These are phyloP conservation scores for Prenolepis imparis DNA, from an alignment of 2,888 invertebrate species.

Conservation along the genomic window DNA sequence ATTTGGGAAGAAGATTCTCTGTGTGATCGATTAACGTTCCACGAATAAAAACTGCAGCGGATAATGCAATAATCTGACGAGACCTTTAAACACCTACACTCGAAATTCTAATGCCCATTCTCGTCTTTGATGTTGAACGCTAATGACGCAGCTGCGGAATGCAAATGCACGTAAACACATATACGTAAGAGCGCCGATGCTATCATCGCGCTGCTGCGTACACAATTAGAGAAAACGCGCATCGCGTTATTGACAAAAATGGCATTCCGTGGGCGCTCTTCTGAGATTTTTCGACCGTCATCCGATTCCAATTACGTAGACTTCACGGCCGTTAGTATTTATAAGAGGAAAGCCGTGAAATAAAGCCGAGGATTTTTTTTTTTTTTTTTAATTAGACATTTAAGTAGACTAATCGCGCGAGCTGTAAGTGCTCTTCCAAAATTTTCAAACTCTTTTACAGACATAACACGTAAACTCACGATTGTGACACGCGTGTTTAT, in stretches of 20 bases:
- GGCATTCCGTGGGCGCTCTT: slow-evolving; percentile 65
- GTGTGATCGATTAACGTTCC: neutral
- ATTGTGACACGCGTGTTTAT: slow-evolving; percentile 55
- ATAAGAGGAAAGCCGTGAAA: neutral
- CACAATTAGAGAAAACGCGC: slow-evolving; percentile 63
- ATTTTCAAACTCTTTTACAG: slow-evolving; percentile 18
- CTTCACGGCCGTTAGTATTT: slow-evolving; percentile 8
- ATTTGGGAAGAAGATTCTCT: neutral
- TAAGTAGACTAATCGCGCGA: neutral
- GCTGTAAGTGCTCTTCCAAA: neutral
- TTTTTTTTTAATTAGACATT: neutral
- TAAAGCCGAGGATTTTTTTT: neutral
- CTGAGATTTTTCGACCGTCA: slow-evolving; percentile 64
- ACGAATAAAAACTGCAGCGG: neutral
- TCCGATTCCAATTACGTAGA: slow-evolving; percentile 8
- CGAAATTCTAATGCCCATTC: slow-evolving; percentile 73
- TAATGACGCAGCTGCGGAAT: slow-evolving; percentile 69
- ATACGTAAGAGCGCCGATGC: slow-evolving; percentile 37
- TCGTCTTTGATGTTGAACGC: slow-evolving; percentile 49
- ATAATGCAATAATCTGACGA: slow-evolving; percentile 58
- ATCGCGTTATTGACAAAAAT: slow-evolving; percentile 67
- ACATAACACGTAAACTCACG: slow-evolving; percentile 33
- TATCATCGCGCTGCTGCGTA: slow-evolving; percentile 50
- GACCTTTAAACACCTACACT: slow-evolving; percentile 76
- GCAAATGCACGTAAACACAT: slow-evolving; percentile 64